A percentile compares a stretch with the other conserved stretches of the same genome.
These are phyloP conservation scores for Caenorhabditis sp. DNA, from an alignment of 2,888 invertebrate genomes.

Conservation along the genomic window DNA sequence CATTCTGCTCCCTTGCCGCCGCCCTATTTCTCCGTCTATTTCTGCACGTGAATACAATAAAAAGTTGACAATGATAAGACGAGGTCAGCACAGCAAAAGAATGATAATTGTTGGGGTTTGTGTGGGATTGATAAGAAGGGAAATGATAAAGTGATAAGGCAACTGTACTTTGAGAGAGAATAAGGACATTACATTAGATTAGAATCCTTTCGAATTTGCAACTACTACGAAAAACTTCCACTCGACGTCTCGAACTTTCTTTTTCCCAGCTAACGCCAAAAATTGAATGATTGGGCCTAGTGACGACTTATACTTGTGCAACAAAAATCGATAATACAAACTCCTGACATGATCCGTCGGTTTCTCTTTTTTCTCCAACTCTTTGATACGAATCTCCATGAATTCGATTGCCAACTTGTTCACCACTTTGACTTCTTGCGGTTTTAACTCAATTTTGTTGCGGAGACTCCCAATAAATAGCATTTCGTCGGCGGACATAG, in stretches of 20 bases:
- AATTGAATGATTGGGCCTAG: conserved; percentile 3
- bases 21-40: too few species aligned
- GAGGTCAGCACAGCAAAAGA: background rate
- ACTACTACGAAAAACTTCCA: conserved; percentile 2
- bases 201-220: background rate
- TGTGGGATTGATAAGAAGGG: background rate
- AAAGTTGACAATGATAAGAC: background rate
- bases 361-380: background rate
- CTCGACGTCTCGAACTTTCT: background rate
- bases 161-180: background rate
- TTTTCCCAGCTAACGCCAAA: background rate
- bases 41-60: conserved; percentile 7
- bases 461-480: background rate
- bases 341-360: conserved; percentile 1
- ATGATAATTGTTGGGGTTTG: background rate
- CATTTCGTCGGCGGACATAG: conserved; percentile 3
- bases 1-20: background rate
- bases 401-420: conserved; percentile 1
- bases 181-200: background rate
- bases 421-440: background rate
- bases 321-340: background rate
- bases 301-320: background rate
- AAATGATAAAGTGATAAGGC: background rate
- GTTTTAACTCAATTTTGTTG: background rate
- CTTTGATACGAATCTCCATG: conserved; percentile 3